phyloP scores from a whole-genome alignment of 2,888 invertebrate species.

The Agrilus cyanescens region DNA sequence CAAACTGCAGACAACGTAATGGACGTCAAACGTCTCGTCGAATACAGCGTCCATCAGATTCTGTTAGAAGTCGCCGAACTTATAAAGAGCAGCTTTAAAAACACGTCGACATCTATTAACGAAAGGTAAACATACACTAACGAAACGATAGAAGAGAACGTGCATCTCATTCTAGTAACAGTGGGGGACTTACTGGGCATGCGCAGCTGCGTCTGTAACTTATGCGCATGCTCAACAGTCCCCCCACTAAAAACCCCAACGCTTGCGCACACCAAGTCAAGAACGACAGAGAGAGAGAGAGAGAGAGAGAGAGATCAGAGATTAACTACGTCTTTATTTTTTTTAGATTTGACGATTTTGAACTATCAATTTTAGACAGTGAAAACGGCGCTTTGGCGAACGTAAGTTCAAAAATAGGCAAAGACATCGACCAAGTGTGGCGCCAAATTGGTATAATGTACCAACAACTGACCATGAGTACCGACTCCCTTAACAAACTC shows the following conservation, averaged over 20 bases:
- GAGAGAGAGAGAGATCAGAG: neutral
- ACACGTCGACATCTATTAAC: slow-evolving; percentile 53
- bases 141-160: too few relatives aligned
- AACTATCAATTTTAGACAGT: slow-evolving; percentile 55
- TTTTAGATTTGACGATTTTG: slow-evolving; percentile 55
- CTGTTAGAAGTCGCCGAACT: slow-evolving; percentile 61
- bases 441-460: slow-evolving; percentile 83
- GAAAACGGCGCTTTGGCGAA: slow-evolving; percentile 62
- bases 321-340: neutral
- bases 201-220: too few relatives aligned
- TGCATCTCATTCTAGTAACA: too few relatives aligned
- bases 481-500: slow-evolving; percentile 60
- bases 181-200: too few relatives aligned
- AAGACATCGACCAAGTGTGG: slow-evolving; percentile 79
- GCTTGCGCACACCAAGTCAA: too few relatives aligned
- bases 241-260: too few relatives aligned
- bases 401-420: slow-evolving; percentile 63
- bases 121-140: slow-evolving; percentile 36
- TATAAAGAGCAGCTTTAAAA: slow-evolving; percentile 50
- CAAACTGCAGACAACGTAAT: slow-evolving; percentile 76
- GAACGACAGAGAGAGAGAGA: too few relatives aligned
- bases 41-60: slow-evolving; percentile 75
- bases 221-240: too few relatives aligned
- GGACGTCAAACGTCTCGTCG: slow-evolving; percentile 72
- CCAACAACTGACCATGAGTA: slow-evolving; percentile 66